phyloP scores from a whole-genome alignment of 1,140 invertebrate genomes.

The Pseudobourletiella spinata region DNA sequence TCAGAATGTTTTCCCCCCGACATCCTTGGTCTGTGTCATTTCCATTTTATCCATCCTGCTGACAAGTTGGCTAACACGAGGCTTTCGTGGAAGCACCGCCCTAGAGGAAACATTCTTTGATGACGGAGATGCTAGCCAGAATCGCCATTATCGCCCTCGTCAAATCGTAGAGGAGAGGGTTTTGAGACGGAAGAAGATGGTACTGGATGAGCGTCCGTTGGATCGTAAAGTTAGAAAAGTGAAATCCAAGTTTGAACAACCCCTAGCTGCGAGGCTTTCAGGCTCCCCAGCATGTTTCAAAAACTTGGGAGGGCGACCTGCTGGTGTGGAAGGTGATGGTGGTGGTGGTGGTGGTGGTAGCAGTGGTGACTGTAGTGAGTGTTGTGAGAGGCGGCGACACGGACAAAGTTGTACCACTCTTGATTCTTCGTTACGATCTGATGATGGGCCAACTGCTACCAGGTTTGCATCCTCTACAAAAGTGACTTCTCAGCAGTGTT shows the following conservation, averaged over 20 bases:
- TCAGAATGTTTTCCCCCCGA: conserved; percentile 5
- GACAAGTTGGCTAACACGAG: conserved; percentile 21
- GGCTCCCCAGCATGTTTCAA: too few species aligned
- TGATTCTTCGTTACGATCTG: too few species aligned
- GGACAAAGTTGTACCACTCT: too few species aligned
- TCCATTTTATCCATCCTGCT: conserved; percentile 20
- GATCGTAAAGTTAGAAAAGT: neutral
- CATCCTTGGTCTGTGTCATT: conserved; percentile 21
- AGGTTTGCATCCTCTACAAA: neutral
- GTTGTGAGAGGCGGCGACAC: too few species aligned
- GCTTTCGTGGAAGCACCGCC: too few species aligned
- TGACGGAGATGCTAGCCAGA: neutral
- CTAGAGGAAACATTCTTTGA: too few species aligned
- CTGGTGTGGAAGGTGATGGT: too few species aligned
- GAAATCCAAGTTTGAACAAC: neutral
- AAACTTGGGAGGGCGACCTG: too few species aligned
- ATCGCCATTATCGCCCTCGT: neutral
- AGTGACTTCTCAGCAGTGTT: neutral
- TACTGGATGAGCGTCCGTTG: neutral
- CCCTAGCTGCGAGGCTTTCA: too few species aligned
- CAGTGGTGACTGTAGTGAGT: too few species aligned
- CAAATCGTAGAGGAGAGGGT: neutral
- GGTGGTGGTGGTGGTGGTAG: too few species aligned
- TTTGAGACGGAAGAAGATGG: neutral
- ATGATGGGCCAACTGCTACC: neutral